phyloP scores from a whole-genome alignment of 2,113 vertebrate species.

The Ophthalmolycus amberensis region DNA sequence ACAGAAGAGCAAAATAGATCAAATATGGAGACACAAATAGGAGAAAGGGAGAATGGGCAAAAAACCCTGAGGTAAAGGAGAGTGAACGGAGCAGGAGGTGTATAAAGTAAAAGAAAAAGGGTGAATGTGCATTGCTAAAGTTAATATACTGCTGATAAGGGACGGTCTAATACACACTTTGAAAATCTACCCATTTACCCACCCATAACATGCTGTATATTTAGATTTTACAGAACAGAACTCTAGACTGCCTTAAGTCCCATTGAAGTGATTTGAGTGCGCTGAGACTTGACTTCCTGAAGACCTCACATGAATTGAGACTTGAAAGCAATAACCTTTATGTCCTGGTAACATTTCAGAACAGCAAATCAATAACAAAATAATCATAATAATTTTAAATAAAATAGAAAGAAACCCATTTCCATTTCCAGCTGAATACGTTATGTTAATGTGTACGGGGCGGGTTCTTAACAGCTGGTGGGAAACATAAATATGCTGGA shows the following conservation, averaged over 20 bases:
- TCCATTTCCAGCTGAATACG: neutral
- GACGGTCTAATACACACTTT: neutral
- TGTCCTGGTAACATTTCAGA: neutral
- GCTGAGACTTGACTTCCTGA: neutral
- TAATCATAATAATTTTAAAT: neutral
- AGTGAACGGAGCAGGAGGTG: neutral
- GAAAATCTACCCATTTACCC: neutral
- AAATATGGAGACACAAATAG: constrained; percentile 20
- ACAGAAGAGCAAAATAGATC: constrained; percentile 12
- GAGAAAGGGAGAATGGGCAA: constrained; percentile 1
- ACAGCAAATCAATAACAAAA: neutral
- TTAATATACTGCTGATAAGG: constrained; percentile 9
- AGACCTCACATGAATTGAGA: neutral
- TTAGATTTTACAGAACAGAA: neutral
- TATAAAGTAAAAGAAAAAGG: neutral
- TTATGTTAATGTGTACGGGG: neutral
- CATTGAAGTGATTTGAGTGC: neutral
- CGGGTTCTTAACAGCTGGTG: neutral
- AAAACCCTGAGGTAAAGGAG: constrained; percentile 21
- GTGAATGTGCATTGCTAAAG: neutral
- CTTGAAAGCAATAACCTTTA: neutral
- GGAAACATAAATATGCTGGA: constrained; percentile 39
- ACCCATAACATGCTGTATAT: neutral
- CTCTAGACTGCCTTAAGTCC: neutral
- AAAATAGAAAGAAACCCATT: too few species aligned